These are phyloP conservation scores for Chromoteleia sp. DNA, from an alignment of 2,888 invertebrate genomes.

Conservation along the genomic window DNA sequence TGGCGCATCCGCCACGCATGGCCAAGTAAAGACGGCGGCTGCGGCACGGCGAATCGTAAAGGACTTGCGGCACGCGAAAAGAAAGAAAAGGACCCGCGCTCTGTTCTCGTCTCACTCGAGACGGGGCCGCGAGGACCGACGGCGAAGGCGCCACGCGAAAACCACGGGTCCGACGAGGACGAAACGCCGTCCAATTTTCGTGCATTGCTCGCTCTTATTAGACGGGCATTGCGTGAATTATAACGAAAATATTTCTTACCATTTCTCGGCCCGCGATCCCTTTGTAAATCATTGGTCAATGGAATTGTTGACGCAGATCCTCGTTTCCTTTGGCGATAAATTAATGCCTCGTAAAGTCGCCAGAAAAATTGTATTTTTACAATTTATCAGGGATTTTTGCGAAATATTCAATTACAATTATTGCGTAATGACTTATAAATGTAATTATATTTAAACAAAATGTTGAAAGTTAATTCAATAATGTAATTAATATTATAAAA, in stretches of 20 bases:
- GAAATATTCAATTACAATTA: too few relatives aligned
- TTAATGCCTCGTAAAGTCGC: too few relatives aligned
- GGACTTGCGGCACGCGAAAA: slow-evolving; percentile 73
- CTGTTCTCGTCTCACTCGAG: slow-evolving; percentile 52
- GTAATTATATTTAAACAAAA: too few relatives aligned
- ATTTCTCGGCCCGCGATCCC: slow-evolving; percentile 3
- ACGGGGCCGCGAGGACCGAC: slow-evolving; percentile 58
- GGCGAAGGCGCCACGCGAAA: background rate
- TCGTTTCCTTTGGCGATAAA: too few relatives aligned
- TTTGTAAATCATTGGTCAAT: slow-evolving; percentile 12
- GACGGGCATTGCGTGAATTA: slow-evolving; percentile 64
- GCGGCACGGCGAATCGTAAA: slow-evolving; percentile 71
- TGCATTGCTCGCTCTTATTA: slow-evolving; percentile 60
- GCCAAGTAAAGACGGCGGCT: slow-evolving; percentile 68
- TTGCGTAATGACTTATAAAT: too few relatives aligned
- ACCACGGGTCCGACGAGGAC: background rate
- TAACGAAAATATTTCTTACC: slow-evolving; percentile 51
- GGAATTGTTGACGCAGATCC: background rate
- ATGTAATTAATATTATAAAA: too few relatives aligned
- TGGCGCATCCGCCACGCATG: slow-evolving; percentile 71
- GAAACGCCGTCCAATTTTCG: slow-evolving; percentile 58
- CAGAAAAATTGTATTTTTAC: too few relatives aligned
- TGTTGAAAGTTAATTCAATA: too few relatives aligned
- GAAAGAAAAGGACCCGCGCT: slow-evolving; percentile 68
- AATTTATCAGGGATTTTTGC: too few relatives aligned